phyloP scores from a whole-genome alignment of 2,113 vertebrate species.

The Oreotrochilus melanogaster region DNA sequence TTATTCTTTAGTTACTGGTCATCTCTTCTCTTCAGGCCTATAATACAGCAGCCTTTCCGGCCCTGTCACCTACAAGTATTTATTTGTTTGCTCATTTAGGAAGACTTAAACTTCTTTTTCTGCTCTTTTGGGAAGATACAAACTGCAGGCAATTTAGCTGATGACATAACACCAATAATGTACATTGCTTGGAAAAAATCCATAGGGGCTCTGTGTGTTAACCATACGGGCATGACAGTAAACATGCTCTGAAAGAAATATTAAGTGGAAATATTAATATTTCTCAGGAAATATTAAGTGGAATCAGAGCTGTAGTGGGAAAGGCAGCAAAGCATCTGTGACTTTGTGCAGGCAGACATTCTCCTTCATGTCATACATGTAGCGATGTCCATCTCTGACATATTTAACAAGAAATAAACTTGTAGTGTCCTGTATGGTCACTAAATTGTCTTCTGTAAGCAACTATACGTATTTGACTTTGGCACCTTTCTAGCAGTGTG shows the following conservation, averaged over 20 bases:
- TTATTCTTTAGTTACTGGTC: slow-evolving; percentile 40
- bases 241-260: background rate
- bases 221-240: background rate
- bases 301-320: background rate
- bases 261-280: background rate
- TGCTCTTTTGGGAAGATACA: background rate
- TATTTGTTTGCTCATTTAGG: slow-evolving; percentile 19
- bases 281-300: background rate
- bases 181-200: background rate
- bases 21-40: slow-evolving; percentile 18
- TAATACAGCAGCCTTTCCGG: slow-evolving; percentile 18
- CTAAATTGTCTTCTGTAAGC: slow-evolving; percentile 31
- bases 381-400: background rate
- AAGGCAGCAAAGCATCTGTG: background rate
- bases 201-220: background rate
- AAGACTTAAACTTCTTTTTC: slow-evolving; percentile 1
- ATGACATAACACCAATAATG: fast-evolving
- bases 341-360: background rate
- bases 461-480: slow-evolving; percentile 73
- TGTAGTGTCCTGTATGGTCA: slow-evolving; percentile 31
- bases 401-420: slow-evolving; percentile 37
- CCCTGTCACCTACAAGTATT: background rate
- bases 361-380: fast-evolving
- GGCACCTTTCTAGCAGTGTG: slow-evolving; percentile 76
- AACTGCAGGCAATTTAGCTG: background rate